Evolutionary conservation across 2,888 invertebrate species (phyloP), one percentile per base, ranked within the genome.

Genomic region (Neocrepidodera transversa): DNA sequence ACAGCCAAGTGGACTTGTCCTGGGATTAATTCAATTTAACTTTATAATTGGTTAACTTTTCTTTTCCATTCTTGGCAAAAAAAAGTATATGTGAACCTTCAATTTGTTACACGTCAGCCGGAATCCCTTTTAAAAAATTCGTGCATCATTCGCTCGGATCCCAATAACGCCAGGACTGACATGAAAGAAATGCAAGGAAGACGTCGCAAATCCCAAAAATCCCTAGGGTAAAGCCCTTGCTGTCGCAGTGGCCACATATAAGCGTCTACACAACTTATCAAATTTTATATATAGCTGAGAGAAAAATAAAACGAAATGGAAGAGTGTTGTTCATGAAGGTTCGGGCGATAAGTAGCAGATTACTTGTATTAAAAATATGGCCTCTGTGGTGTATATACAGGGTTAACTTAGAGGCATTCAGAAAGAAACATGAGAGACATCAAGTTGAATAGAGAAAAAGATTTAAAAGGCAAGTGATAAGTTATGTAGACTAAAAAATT

Each of bases 211-310:
- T 70, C 72, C 70, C 66, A 57, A 75, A 75, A 74, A 72, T 68
- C 48, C 62, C 61, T 59, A 72, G 73, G 73, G 73, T 23, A 23
- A 23, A 74, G 73, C 64, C 61, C 67, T 65, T 69, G 63, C 67
- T 60, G 60, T 64, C 63, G 63, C 68, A 69, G 62, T 69, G 70
- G 69, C 73, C 73, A 68, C 74, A 71, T 67, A 66, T 72, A 73
- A 74, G 70, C 71, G 66, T 66, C 64, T 55, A 61, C 70, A 67
- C 70, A 72, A 74, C 72, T 73, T 75, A 72, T 71, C 73, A 72
- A 71, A 72, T 68, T 18, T 48, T 35, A 48, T 48, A 36, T 49
- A 38, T 36, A 23, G 40, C 23, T 17, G 26, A 38, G 26, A 36
- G 51, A 40, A 42, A 42, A 42, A 52, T 38, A 30, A 7, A 18